phyloP scores from a whole-genome alignment of 2,888 invertebrate species.

The Drosophila differens region DNA sequence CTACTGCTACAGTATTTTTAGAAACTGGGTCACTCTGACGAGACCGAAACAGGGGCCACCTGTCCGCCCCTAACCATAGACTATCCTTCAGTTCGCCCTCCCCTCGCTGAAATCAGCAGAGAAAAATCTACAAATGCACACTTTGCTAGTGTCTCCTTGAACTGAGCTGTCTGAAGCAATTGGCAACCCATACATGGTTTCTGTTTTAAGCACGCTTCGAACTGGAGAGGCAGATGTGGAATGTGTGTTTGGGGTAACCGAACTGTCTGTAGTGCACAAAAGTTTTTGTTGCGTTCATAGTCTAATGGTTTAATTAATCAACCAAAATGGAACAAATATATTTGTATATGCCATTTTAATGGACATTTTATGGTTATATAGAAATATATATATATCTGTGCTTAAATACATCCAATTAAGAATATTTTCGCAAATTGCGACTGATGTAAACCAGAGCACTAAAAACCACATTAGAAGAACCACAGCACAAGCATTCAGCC shows the following conservation, averaged over 20 bases:
- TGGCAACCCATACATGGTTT: slow-evolving; percentile 58
- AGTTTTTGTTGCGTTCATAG: slow-evolving; percentile 21
- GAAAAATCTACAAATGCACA: slow-evolving; percentile 67
- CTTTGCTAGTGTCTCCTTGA: slow-evolving; percentile 67
- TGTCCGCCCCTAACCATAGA: slow-evolving; percentile 23
- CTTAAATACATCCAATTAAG: slow-evolving; percentile 10
- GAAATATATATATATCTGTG: not conserved
- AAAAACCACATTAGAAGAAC: slow-evolving; percentile 4
- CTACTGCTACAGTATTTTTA: slow-evolving; percentile 65
- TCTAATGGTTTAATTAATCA: slow-evolving; percentile 60
- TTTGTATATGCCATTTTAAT: slow-evolving; percentile 21
- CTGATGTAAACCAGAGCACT: slow-evolving; percentile 14
- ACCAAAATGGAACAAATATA: slow-evolving; percentile 19
- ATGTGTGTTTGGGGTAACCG: not conserved
- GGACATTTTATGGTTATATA: slow-evolving; percentile 4
- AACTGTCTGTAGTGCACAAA: slow-evolving; percentile 32
- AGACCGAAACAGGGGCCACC: slow-evolving; percentile 50
- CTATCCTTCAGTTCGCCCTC: not conserved
- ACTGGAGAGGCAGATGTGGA: slow-evolving; percentile 20
- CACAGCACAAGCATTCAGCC: slow-evolving; percentile 10
- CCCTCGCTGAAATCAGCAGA: slow-evolving; percentile 45
- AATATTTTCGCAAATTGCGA: slow-evolving; percentile 31
- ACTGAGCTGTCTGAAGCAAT: slow-evolving; percentile 38
- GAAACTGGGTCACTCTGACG: slow-evolving; percentile 69
- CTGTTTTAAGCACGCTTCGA: slow-evolving; percentile 58